phyloP scores from a whole-genome alignment of 2,113 vertebrate genomes.

The Otus sunia region DNA sequence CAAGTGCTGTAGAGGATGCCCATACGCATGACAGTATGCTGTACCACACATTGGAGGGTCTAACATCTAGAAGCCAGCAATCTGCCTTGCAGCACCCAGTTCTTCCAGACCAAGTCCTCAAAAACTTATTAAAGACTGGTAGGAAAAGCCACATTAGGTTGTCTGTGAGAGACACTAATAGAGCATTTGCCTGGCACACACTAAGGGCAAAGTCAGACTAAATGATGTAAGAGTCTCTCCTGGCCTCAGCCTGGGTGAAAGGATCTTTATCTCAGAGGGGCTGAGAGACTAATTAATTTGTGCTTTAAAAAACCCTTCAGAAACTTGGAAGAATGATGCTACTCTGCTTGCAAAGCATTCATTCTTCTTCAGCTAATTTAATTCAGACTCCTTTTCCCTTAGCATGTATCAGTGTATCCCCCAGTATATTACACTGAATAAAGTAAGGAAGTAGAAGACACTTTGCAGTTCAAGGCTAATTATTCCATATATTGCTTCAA shows the following conservation, averaged over 20 bases:
- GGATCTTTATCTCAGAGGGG: background rate
- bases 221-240: background rate
- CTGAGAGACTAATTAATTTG: background rate
- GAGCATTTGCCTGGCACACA: background rate
- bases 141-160: background rate
- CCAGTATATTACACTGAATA: background rate
- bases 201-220: background rate
- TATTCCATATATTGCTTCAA: background rate
- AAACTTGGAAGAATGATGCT: background rate
- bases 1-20: background rate
- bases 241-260: background rate
- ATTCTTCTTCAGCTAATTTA: background rate
- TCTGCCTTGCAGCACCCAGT: background rate
- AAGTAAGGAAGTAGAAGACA: background rate
- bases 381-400: background rate
- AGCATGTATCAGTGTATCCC: background rate
- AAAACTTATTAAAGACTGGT: background rate
- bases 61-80: background rate
- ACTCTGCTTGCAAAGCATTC: background rate
- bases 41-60: background rate
- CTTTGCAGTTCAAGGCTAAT: background rate
- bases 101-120: background rate
- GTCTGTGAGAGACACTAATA: background rate
- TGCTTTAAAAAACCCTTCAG: background rate
- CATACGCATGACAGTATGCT: rapidly evolving